Evolutionary conservation across 2,888 invertebrate genomes (phyloP).

Genomic region (Itoplectis maculator): DNA sequence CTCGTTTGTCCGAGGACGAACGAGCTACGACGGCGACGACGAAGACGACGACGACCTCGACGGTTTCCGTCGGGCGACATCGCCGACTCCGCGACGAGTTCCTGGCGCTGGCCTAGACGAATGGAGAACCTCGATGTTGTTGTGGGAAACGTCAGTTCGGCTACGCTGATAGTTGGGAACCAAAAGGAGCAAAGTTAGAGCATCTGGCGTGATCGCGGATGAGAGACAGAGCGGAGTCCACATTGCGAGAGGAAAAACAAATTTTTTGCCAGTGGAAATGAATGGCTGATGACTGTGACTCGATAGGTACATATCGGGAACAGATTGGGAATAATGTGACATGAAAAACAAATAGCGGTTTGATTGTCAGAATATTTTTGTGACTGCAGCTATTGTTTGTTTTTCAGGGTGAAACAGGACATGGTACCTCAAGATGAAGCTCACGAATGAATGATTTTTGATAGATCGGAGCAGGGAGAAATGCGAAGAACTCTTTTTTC

Average conservation of each 20-base stretch:
- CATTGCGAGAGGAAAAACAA: background rate
- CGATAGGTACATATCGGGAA: background rate
- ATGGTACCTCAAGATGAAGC: background rate
- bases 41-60: constrained; percentile 22
- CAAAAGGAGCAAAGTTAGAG: background rate
- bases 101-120: constrained; percentile 28
- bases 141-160: background rate
- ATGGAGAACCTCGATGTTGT: background rate
- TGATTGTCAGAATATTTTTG: background rate
- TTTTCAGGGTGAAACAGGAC: constrained; percentile 71
- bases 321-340: background rate
- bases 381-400: constrained; percentile 34
- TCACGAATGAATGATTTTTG: background rate
- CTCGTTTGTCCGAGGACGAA: background rate
- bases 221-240: background rate
- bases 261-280: background rate
- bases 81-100: constrained; percentile 52
- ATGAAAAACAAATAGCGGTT: background rate
- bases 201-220: background rate
- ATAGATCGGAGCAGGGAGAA: background rate
- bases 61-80: constrained; percentile 43
- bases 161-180: background rate
- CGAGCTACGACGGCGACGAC: background rate
- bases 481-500: constrained; percentile 39
- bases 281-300: background rate